Evolutionary conservation across 2,797 vertebrate species (phyloP), one percentile per base, ranked within the genome.

Genomic region (Ctenopoma multispine): DNA sequence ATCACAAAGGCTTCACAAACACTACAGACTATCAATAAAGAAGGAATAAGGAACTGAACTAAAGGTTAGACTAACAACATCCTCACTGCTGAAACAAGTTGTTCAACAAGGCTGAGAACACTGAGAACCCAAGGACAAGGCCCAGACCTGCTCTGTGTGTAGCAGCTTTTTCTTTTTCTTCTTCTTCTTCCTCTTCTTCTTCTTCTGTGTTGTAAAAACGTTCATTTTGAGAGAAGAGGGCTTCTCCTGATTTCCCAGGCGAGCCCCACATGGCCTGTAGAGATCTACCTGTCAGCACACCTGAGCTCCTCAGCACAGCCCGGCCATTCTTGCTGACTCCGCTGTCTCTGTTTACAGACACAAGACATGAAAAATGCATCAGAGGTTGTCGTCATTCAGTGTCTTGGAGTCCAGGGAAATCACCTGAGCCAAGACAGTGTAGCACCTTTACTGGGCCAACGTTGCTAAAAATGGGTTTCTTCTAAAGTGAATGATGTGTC

Each of bases 221-320:
- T 80, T 82, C 64, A 65, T 85, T 89, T 75, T 78, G 78, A 63
- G 59, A 72, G 68, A 70, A 3, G 63, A 81, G 71, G 56, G 66
- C 49, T 49, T 40, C 70, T 75, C 62, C 57, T 94, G 92, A 95
- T 95, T 95, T 95, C 94, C 92, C 92, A 74, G 24, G 91, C 65
- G 89, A 67, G 73, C 27, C 10, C 41, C 53, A 23, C 9, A 18
- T 34, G 79, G 84, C 83, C 92, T 72, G 64, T 48, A 56, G 85
- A 92, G 89, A 88, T 75, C 79, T 85, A 93, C 92, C 89, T 93
- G 90, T 92, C 91, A 89, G 91, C 91, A 87, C 94, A 94, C 93
- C 94, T 94, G 94, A 91, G 91, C 92, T 85, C 82, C 86, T 73
- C 62, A 49, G 84, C 84, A 72, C 83, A 81, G 80, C 59, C 77